Evolutionary conservation across 2,113 vertebrate species (phyloP).

Genomic region (Dinomys branickii): DNA sequence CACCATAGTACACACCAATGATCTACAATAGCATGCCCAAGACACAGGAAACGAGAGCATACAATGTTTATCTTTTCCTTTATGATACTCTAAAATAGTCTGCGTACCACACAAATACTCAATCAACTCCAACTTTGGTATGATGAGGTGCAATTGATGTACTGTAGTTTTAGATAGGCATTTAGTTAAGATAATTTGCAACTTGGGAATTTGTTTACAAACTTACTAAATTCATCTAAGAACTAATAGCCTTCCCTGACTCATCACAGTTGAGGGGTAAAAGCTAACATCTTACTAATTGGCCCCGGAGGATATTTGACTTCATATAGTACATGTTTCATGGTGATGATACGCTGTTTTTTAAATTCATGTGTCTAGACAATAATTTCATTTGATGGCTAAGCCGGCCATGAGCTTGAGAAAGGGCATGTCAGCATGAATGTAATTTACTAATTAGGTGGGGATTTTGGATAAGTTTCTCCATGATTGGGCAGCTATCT

Average conservation of each 20-base stretch:
- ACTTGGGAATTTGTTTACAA: neutral
- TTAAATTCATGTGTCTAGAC: neutral
- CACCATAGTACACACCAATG: neutral
- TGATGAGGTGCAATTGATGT: neutral
- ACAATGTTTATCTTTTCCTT: neutral
- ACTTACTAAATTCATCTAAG: neutral
- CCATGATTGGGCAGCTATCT: neutral
- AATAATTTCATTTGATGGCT: neutral
- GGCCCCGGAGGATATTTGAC: neutral
- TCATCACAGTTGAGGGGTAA: neutral
- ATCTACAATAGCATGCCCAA: neutral
- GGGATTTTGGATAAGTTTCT: neutral
- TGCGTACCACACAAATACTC: neutral
- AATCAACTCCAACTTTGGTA: neutral
- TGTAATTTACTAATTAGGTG: neutral
- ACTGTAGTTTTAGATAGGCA: neutral
- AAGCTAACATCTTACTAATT: neutral
- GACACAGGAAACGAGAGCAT: neutral
- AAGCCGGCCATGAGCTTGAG: neutral
- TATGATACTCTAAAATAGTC: neutral
- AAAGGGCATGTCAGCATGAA: neutral
- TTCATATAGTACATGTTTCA: neutral
- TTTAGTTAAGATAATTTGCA: neutral
- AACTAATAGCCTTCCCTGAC: neutral
- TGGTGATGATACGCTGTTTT: neutral